Percentiles rank a stretch among this genome's conserved stretches.
phyloP scores from a whole-genome alignment of 2,797 vertebrate species.

The Rhinichthys osculus region DNA sequence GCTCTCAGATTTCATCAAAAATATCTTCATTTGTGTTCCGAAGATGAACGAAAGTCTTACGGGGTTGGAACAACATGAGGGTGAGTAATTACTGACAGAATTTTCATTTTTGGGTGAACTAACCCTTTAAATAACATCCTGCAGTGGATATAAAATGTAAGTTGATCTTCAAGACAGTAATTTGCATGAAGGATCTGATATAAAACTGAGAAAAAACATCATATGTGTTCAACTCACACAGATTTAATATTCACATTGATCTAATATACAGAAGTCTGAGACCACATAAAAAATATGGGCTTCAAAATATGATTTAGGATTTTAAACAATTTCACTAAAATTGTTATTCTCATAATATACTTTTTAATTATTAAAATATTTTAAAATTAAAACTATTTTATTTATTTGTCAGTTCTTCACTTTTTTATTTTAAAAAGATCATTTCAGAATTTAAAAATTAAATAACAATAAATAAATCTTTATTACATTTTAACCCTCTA shows the following conservation, averaged over 20 bases:
- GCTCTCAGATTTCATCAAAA: too few species aligned
- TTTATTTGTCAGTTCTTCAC: neutral
- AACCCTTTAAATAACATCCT: neutral
- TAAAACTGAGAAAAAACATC: neutral
- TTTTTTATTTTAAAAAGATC: neutral
- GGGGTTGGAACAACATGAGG: too few species aligned
- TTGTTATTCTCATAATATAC: neutral
- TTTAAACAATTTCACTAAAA: neutral
- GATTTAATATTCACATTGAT: constrained; percentile 1
- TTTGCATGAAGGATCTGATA: neutral
- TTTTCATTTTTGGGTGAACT: too few species aligned
- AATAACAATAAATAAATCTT: neutral
- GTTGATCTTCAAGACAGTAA: neutral
- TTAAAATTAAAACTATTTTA: neutral
- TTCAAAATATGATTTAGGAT: neutral
- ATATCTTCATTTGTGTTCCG: too few species aligned
- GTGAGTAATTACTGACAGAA: too few species aligned
- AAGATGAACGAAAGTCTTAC: too few species aligned
- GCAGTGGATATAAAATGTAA: neutral
- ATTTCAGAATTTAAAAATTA: neutral
- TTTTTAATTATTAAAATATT: neutral
- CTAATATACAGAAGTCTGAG: neutral
- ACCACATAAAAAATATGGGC: neutral
- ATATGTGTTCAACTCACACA: neutral
- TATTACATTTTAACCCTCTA: neutral